Conservation (phyloP, 2,113 vertebrate species). For the Naja naja region DNA sequence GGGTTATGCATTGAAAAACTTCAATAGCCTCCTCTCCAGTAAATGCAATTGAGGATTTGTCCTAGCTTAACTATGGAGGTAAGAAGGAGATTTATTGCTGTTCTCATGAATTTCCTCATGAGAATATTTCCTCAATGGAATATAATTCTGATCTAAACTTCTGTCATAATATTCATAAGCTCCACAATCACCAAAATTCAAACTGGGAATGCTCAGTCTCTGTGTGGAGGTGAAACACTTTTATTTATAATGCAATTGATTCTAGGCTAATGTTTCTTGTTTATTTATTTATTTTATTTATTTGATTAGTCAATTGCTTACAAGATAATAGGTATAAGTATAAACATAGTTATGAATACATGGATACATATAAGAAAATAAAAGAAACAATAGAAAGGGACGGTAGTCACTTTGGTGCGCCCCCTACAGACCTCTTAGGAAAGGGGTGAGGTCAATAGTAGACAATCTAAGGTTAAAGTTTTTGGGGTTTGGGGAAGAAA, state of each 20-base stretch:
- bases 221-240: accelerated
- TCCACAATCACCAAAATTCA: neutral
- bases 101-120: neutral
- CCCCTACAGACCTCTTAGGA: no score
- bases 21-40: neutral
- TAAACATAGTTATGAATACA: no score
- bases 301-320: no score
- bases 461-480: no score
- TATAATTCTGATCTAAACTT: neutral
- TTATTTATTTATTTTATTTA: no score
- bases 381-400: no score
- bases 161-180: neutral
- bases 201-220: neutral
- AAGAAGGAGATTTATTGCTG: neutral
- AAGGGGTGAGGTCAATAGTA: no score
- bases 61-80: neutral
- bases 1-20: neutral
- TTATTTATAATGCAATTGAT: neutral
- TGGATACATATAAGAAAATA: no score
- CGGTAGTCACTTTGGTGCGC: no score
- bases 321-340: no score
- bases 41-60: neutral
- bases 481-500: no score
- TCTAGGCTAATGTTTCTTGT: neutral
- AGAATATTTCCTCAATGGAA: neutral